Evolutionary conservation across 1,140 invertebrate genomes (phyloP).

Genomic region (Drosophila sulfurigaster): DNA sequence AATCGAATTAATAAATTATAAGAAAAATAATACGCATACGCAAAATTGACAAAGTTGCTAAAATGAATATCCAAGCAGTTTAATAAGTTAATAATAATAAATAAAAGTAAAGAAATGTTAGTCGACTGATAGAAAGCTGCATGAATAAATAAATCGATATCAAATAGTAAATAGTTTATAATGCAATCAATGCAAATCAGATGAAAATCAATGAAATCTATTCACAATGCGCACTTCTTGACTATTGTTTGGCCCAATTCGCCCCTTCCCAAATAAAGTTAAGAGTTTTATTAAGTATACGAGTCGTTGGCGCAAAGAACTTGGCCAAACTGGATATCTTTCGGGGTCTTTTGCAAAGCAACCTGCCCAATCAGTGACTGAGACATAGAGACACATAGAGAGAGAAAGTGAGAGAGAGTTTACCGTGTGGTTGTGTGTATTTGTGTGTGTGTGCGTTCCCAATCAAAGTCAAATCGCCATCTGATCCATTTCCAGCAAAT

Average conservation of each 20-base stretch:
- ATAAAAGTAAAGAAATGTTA: no score
- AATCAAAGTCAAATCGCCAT: conserved; percentile 43
- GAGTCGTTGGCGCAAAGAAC: conserved; percentile 19
- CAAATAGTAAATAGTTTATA: neutral
- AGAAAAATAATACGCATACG: no score
- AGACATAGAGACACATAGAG: neutral
- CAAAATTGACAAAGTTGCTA: neutral
- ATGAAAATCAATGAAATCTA: neutral
- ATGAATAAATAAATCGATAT: neutral
- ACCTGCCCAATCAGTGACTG: conserved; percentile 5
- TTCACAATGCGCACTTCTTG: neutral
- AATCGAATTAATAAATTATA: no score
- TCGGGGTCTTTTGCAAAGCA: conserved; percentile 6
- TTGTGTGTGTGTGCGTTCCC: conserved; percentile 3
- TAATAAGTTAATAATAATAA: neutral
- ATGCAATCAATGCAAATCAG: neutral
- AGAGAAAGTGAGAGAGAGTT: neutral
- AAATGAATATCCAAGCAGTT: neutral
- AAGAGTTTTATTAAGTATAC: conserved; percentile 43
- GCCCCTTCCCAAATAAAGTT: neutral
- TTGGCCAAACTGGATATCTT: conserved; percentile 7
- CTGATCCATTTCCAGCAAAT: conserved; percentile 47
- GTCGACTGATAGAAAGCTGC: no score
- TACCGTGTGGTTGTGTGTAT: no score
- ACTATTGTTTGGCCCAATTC: neutral